Evolutionary conservation across 2,888 invertebrate species (phyloP).

Genomic region (Anagyrus pseudococci): DNA sequence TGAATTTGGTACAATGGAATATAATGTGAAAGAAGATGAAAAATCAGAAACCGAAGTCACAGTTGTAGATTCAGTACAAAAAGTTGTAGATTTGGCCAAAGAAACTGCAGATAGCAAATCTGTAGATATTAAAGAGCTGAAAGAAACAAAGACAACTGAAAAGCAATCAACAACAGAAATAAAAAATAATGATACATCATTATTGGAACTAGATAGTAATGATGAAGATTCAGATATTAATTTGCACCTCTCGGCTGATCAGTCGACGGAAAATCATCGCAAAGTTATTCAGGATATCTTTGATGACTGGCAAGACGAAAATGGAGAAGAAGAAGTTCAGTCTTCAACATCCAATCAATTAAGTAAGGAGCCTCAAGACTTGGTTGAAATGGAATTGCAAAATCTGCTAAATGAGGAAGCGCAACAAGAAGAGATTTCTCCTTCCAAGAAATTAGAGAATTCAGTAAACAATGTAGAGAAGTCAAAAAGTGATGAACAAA

Average conservation of each 20-base stretch:
- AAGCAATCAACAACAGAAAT: background rate
- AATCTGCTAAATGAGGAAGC: conserved; percentile 44
- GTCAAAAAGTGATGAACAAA: conserved; percentile 14
- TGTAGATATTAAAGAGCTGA: background rate
- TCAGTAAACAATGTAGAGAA: conserved; percentile 14
- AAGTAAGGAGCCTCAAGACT: conserved; percentile 33
- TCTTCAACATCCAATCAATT: conserved; percentile 37
- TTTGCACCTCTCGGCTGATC: conserved; percentile 24
- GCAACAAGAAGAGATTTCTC: conserved; percentile 31
- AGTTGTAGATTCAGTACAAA: background rate
- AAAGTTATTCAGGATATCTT: conserved; percentile 59
- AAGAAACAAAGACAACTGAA: background rate
- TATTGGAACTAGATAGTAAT: background rate
- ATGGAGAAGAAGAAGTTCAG: conserved; percentile 49
- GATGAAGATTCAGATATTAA: conserved; percentile 26
- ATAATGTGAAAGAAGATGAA: background rate
- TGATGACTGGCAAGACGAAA: conserved; percentile 59
- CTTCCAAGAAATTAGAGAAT: conserved; percentile 18
- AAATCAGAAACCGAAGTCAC: background rate
- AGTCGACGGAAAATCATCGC: conserved; percentile 44
- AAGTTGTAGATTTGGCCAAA: background rate
- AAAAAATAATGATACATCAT: conserved; percentile 2
- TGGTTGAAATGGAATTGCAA: conserved; percentile 35
- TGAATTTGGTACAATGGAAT: conserved; percentile 32
- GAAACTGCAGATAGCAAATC: background rate